Evolutionary conservation across 2,113 vertebrate genomes (phyloP).

Genomic region (Vidua chalybeata): DNA sequence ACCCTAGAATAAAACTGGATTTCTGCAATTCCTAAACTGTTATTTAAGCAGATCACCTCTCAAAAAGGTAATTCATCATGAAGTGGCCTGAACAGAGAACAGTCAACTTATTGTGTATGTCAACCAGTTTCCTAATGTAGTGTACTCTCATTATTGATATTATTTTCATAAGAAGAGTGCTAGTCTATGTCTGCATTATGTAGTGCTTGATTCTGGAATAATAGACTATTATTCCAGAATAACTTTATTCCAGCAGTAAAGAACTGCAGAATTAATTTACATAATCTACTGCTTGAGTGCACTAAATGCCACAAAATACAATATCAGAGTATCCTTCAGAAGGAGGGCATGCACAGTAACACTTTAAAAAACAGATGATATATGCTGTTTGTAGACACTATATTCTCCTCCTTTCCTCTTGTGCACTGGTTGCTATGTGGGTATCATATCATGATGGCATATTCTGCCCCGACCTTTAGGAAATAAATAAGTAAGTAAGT

Average conservation of each 20-base stretch:
- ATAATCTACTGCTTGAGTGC: neutral
- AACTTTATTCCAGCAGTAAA: neutral
- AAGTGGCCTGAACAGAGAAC: neutral
- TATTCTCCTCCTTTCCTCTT: neutral
- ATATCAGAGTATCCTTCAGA: neutral
- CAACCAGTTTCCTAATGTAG: neutral
- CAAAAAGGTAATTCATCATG: neutral
- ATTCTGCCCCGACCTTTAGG: neutral
- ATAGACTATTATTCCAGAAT: neutral
- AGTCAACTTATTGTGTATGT: neutral
- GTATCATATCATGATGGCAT: neutral
- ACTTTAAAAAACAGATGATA: neutral
- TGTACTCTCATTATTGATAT: neutral
- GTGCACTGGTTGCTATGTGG: neutral
- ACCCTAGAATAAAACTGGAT: neutral
- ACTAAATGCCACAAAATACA: neutral
- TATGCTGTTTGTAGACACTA: neutral
- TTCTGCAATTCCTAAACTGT: neutral
- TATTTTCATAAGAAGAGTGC: neutral
- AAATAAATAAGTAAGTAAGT: too few relatives aligned
- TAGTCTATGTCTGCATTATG: neutral
- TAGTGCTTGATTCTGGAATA: neutral
- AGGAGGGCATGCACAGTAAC: neutral
- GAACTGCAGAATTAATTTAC: neutral
- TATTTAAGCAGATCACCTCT: neutral